Conservation (phyloP, 2,797 vertebrate genomes). For the Rhabdophis nuchalis region DNA sequence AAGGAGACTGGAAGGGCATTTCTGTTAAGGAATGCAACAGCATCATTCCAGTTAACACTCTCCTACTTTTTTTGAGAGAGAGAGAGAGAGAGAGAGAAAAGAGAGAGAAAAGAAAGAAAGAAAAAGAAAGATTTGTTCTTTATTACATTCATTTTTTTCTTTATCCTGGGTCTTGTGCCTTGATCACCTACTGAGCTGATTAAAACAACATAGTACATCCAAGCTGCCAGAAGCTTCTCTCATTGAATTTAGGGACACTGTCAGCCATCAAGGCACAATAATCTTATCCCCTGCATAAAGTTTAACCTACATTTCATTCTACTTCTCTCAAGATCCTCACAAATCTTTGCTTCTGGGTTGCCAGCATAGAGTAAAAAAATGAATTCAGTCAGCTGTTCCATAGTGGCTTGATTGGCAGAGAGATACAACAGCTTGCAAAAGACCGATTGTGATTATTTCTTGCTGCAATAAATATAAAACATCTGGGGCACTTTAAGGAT, state of each 20-base stretch:
- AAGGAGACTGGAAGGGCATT: slow-evolving; percentile 61
- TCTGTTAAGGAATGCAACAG: slow-evolving; percentile 52
- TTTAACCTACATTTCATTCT: neutral
- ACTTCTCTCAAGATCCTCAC: neutral
- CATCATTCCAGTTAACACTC: slow-evolving; percentile 74
- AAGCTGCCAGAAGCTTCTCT: neutral
- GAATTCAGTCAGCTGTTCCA: neutral
- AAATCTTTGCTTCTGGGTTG: neutral
- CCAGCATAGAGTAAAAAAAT: neutral
- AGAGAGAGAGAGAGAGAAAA: neutral
- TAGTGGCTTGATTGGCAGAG: neutral
- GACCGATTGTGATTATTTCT: neutral
- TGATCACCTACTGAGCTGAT: neutral
- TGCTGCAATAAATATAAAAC: neutral
- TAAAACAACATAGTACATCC: neutral
- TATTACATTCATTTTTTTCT: neutral
- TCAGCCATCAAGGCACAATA: neutral
- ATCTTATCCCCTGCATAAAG: neutral
- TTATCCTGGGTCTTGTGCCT: neutral
- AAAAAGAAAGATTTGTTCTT: neutral
- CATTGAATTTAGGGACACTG: neutral
- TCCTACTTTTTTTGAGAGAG: slow-evolving; percentile 28
- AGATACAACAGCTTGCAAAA: neutral
- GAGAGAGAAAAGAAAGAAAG: neutral
- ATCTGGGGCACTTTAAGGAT: neutral